phyloP scores from a whole-genome alignment of 2,113 vertebrate species.

The Pao palembangensis region DNA sequence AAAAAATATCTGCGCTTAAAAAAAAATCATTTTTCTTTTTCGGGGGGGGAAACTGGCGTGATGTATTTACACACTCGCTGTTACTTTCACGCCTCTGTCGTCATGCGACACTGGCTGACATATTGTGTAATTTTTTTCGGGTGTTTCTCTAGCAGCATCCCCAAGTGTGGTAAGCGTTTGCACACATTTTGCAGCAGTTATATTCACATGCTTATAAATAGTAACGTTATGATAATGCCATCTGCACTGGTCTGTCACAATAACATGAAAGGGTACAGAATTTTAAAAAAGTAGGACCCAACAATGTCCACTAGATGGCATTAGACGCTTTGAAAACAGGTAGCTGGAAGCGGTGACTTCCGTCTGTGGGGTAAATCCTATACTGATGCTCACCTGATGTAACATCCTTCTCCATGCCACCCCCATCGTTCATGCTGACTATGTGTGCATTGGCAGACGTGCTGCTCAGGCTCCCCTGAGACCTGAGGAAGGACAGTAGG shows the following conservation, averaged over 20 bases:
- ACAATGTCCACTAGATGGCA: conserved; percentile 66
- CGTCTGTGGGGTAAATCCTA: not conserved
- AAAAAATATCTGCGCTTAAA: conserved; percentile 4
- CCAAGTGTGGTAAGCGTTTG: not conserved
- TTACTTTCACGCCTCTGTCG: conserved; percentile 40
- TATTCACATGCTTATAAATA: conserved; percentile 10
- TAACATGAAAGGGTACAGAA: not conserved
- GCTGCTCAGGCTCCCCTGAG: conserved; percentile 84
- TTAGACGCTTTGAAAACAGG: conserved; percentile 35
- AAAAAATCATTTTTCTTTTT: not conserved
- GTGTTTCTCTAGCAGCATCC: not conserved
- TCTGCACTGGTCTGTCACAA: conserved; percentile 10
- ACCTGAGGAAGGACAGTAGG: conserved; percentile 89
- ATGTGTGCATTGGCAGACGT: conserved; percentile 81
- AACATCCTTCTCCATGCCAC: conserved; percentile 84
- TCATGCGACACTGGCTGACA: conserved; percentile 41
- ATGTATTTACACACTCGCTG: conserved; percentile 52
- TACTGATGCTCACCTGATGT: conserved; percentile 54
- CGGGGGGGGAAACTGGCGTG: conserved; percentile 52
- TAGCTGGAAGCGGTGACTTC: not conserved
- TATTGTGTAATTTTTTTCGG: not conserved
- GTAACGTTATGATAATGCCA: conserved; percentile 3
- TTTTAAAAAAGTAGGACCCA: not conserved
- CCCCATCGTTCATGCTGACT: conserved; percentile 77
- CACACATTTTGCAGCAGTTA: not conserved